Evolutionary conservation across 2,888 invertebrate genomes (phyloP).

Genomic region (Eristalinus aeneus): DNA sequence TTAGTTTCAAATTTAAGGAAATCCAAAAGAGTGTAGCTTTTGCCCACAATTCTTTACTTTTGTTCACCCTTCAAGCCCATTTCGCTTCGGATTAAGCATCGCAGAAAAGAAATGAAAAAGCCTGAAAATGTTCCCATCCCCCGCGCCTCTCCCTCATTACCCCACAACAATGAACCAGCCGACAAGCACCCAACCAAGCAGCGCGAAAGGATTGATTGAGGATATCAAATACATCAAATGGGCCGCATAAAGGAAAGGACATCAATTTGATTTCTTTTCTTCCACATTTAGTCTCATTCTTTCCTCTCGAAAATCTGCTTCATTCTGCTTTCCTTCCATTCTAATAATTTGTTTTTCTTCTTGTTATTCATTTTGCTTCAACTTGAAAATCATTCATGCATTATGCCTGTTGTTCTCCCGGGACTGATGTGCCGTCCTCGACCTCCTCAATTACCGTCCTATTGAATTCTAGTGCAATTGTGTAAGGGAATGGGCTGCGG

Average conservation of each 20-base stretch:
- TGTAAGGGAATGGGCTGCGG: not conserved
- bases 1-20: too few species aligned
- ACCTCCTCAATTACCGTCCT: slow-evolving; percentile 38
- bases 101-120: not conserved
- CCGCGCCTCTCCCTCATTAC: not conserved
- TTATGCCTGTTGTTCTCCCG: not conserved
- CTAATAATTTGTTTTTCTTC: slow-evolving; percentile 10
- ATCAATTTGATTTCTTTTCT: slow-evolving; percentile 25
- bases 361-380: slow-evolving; percentile 24
- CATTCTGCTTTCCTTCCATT: not conserved
- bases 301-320: not conserved
- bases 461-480: slow-evolving; percentile 41
- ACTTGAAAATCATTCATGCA: slow-evolving; percentile 38
- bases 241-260: slow-evolving; percentile 19
- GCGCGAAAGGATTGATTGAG: slow-evolving; percentile 7
- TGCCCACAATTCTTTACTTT: too few species aligned
- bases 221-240: slow-evolving; percentile 34
- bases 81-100: too few species aligned
- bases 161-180: not conserved
- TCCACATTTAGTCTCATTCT: not conserved
- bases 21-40: too few species aligned
- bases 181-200: not conserved
- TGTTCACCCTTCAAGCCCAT: too few species aligned
- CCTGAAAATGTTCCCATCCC: not conserved
- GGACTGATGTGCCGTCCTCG: not conserved